Conservation (phyloP, 2,797 vertebrate genomes). For the Tadarida brasiliensis region DNA sequence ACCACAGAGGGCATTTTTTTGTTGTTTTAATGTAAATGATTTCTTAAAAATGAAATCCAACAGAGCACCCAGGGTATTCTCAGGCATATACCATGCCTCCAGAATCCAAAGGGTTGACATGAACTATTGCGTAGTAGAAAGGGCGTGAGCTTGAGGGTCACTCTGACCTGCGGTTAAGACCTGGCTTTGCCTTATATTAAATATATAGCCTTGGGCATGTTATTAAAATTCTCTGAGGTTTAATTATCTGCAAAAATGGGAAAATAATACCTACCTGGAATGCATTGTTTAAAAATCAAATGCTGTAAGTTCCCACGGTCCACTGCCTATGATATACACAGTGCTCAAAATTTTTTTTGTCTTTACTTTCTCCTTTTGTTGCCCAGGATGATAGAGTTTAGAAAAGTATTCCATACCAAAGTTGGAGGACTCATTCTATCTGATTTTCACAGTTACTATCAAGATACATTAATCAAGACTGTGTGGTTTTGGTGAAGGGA, state of each 20-base stretch:
- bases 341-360: constrained; percentile 6
- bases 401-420: constrained; percentile 26
- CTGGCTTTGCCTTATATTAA: not conserved
- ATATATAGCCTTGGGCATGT: not conserved
- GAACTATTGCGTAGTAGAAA: not conserved
- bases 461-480: not conserved
- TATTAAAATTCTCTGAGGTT: constrained; percentile 9
- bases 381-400: not conserved
- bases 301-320: not conserved
- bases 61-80: constrained; percentile 1
- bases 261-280: constrained; percentile 30
- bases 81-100: not conserved
- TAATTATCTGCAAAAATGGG: not conserved
- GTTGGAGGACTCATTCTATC: not conserved
- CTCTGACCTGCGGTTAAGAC: not conserved
- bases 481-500: not conserved
- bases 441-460: not conserved
- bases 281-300: constrained; percentile 40
- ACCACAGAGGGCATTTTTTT: not conserved
- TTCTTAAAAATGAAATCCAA: constrained; percentile 16
- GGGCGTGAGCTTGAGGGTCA: not conserved
- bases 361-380: not conserved
- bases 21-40: not conserved
- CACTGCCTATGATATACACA: not conserved
- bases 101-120: constrained; percentile 23